Evolutionary conservation across 2,888 invertebrate genomes (phyloP).

Genomic region (Parnassius orleans): DNA sequence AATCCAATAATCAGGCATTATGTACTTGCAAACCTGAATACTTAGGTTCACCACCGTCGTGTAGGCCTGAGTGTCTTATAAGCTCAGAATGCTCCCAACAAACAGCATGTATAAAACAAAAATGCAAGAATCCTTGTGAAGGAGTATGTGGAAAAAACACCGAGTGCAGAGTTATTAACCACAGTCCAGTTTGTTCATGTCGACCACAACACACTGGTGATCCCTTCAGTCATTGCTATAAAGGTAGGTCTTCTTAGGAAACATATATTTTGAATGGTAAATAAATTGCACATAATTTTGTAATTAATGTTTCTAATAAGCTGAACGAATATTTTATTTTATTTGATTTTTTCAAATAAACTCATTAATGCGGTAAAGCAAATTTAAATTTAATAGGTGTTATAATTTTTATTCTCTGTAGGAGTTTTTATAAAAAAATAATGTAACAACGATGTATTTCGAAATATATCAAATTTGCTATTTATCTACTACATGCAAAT

Average conservation of each 20-base stretch:
- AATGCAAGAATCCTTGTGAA: constrained; percentile 85
- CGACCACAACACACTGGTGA: constrained; percentile 82
- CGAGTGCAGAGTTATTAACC: constrained; percentile 86
- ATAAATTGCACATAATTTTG: not conserved
- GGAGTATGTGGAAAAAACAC: constrained; percentile 85
- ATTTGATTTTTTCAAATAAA: no score
- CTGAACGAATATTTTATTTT: no score
- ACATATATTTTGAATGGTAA: constrained; percentile 5
- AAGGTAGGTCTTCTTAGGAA: constrained; percentile 58
- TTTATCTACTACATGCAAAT: no score
- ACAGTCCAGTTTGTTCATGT: constrained; percentile 87
- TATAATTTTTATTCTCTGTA: no score
- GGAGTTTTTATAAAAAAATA: no score
- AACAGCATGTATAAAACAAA: constrained; percentile 84
- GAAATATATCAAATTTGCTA: no score
- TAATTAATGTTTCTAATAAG: no score
- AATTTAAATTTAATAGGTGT: no score
- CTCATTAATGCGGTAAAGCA: no score
- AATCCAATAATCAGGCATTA: constrained; percentile 84
- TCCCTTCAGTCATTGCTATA: constrained; percentile 84
- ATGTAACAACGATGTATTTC: no score
- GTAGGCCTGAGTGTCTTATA: constrained; percentile 84
- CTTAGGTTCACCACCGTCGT: constrained; percentile 84
- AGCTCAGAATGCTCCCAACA: constrained; percentile 84
- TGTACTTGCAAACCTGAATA: constrained; percentile 86